Evolutionary conservation across 2,113 vertebrate species (phyloP), one percentile per base, ranked within the genome.

Genomic region (Dipodomys stephensi): DNA sequence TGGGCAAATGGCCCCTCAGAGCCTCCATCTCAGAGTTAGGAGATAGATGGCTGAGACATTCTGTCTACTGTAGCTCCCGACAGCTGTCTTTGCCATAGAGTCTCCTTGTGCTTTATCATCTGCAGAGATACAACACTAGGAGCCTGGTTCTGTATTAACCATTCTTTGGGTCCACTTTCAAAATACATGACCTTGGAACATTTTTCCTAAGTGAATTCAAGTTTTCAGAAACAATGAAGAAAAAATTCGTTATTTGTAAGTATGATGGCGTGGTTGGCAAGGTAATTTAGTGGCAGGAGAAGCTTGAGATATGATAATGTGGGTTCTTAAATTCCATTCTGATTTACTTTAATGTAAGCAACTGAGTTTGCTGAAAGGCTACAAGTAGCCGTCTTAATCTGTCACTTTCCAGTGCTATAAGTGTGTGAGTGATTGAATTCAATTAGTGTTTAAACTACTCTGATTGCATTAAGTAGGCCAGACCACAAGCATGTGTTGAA

Each of bases 21-120:
- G 30, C 81, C 44, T 10, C 67, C 76, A 32, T 6, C 39, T 79
- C 0, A 20, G 53, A 57, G 46, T 28, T 67, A 68, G 39, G 35
- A 15, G 6, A 15, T 7, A 13, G 74, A 71, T 7, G 72, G 25
- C 6, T 0, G 49, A 53, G 35, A 23, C 6, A 19, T 32, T 92
- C 27, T 49, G 19, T 49, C 25, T 64, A 27, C 76, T 13, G 76
- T 74, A 91, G 83, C 86, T 91, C 71, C 85, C 22, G 64, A 69
- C 53, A 95, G 60, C 77, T 91, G 46, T 65, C 76, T 90, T 94
- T 88, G 91, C 91, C 95, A 0, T 2, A 82, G 96, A 88, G 88
- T 83, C 88, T 95, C 93, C 87, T 86, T 86, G 92, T 53, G 90
- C 95, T 93, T 87, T 82, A 69, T 90, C 80, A 90, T 86, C 74